Evolutionary conservation across 2,888 invertebrate genomes (phyloP), one percentile per base, ranked within the genome.

Genomic region (Leptinotarsa juncta): DNA sequence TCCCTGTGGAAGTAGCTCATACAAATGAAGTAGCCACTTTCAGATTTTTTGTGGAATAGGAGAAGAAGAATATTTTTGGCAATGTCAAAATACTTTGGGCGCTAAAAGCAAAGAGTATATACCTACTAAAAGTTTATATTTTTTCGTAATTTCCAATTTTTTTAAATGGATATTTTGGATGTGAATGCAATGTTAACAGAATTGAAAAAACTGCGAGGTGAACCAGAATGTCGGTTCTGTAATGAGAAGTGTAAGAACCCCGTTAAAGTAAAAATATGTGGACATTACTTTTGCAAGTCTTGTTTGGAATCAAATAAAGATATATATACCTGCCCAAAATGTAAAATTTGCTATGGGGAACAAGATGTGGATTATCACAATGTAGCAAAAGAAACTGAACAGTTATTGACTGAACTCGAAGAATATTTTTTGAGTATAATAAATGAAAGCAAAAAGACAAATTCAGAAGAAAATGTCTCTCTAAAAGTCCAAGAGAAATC

Each of bases 201-300:
- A 18, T 70, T 73, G 7, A 65, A 70, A 70, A 53, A 55, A 23
- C 12, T 73, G 14, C 66, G 50, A 66, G 32, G 65, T n/a, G 55
- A 57, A 26, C 66, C 67, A 5, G 55, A 67, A 42, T 76, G 76
- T 51, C 65, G 23, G 4, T 7, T 60, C 12, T 76, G 76, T 57
- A 14, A 68, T 5, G 32, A 71, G 26, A 60, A 49, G 0, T 65
- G 49, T 23, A 55, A 71, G 23, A 26, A 23, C 26, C 68, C 70
- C 3, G 78, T 80, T 1, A 77, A 81, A 74, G 76, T 83, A 57
- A 81, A 78, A 72, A 77, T 71, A 14, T 84, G 84, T 76, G 84
- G 83, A 20, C 83, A 84, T 71, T 84, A 83, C 72, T 82, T 82
- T 70, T 84, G 84, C 65, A 32, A 57, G 50, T 57, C 72, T 16